Base-by-base conservation (phyloP, 2,113 vertebrate genomes). In the Caloenas nicobarica region DNA sequence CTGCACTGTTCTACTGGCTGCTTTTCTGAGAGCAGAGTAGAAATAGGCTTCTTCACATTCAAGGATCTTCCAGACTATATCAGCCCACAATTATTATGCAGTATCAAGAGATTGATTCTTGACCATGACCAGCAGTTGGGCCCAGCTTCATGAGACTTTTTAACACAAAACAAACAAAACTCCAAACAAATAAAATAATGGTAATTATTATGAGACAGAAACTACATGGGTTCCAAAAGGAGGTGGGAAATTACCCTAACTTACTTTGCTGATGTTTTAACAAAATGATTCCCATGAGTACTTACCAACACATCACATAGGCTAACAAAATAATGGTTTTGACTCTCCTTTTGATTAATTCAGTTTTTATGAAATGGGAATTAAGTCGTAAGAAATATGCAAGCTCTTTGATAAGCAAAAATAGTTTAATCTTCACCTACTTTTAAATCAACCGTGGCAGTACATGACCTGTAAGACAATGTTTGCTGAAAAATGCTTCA, bases 261-360 rank as follows among this genome's bases (percentile, higher is more conserved):
- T 84, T 82, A 80, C 54, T 62, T 93, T 85, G 9, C 48, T 79
- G 50, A 53, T 64, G 44, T 71, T 91, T 92, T 83, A 91, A 71
- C 40, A 88, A 46, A 66, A 78, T 51, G 6, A 91, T 61, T 95
- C 84, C 61, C 54, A 9, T 21, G 40, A 87, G 53, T 23, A 62
- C 7, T 34, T 97, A 72, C 46, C 80, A 94, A 72, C 48, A 69
- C 9, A 87, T 93, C 33, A 36, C 65, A 31, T 26, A 61, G 40
- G 34, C 24, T 61, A 81, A 21, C 57, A 81, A 29, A 71, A 14
- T 78, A 81, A 79, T 44, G n/a, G 36, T 24, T 76, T 91, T 95
- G 89, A 91, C 38, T 92, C 44, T 82, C 40, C 33, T 93, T 92
- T n/a, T 65, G 78, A 92, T 24, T 94, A 84, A 92, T 96, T 91